Evolutionary conservation across 2,888 invertebrate species (phyloP).

Genomic region (Cremastobaeus sp.): DNA sequence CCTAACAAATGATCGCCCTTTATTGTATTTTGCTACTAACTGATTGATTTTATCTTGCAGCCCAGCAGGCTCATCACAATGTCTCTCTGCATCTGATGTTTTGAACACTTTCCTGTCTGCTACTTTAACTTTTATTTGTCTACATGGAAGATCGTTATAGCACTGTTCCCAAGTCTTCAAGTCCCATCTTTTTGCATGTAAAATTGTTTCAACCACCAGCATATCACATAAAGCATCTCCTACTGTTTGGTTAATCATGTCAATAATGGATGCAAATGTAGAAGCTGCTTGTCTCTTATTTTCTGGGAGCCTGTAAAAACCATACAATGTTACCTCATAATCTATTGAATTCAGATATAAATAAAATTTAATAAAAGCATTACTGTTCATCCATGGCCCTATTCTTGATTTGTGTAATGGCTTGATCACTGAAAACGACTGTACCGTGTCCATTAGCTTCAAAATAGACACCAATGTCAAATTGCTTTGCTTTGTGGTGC

Average conservation of each 20-base stretch:
- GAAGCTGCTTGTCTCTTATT: constrained; percentile 79
- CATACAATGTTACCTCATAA: not conserved
- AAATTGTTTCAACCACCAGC: constrained; percentile 93
- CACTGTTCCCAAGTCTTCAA: constrained; percentile 88
- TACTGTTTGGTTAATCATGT: constrained; percentile 95
- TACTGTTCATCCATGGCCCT: constrained; percentile 78
- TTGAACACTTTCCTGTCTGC: constrained; percentile 90
- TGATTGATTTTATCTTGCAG: constrained; percentile 89
- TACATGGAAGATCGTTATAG: constrained; percentile 92
- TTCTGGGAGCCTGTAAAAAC: constrained; percentile 55
- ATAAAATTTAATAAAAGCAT: constrained; percentile 6
- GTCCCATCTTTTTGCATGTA: constrained; percentile 89
- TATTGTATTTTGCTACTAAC: constrained; percentile 83
- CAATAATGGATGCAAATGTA: constrained; percentile 84
- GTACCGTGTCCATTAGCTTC: constrained; percentile 99
- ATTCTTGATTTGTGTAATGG: constrained; percentile 81
- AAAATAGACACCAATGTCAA: constrained; percentile 98
- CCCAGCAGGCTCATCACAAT: constrained; percentile 88
- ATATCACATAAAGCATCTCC: constrained; percentile 99
- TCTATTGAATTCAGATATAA: not conserved
- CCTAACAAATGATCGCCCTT: constrained; percentile 92
- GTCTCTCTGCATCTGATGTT: constrained; percentile 93
- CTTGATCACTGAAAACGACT: constrained; percentile 87
- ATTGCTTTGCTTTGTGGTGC: constrained; percentile 93
- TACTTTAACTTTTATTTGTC: constrained; percentile 92